Evolutionary conservation across 2,797 vertebrate genomes (phyloP).

Genomic region (Pantherophis alleghaniensis): DNA sequence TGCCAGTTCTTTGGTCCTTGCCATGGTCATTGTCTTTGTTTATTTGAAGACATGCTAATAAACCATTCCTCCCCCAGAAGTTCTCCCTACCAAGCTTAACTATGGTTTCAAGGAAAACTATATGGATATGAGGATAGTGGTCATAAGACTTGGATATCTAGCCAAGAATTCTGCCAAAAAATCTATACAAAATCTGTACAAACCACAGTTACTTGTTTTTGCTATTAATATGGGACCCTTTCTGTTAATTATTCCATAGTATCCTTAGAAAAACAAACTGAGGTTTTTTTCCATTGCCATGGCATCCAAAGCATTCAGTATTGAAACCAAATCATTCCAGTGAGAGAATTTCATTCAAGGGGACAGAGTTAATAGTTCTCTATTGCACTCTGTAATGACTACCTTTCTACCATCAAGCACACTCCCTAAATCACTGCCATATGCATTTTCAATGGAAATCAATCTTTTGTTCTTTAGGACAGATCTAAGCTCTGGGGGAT

Average conservation of each 20-base stretch:
- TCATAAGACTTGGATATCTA: neutral
- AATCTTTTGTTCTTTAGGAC: neutral
- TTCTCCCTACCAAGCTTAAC: no score
- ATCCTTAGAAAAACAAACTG: neutral
- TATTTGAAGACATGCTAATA: no score
- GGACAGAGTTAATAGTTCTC: neutral
- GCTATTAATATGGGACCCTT: neutral
- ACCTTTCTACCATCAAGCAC: neutral
- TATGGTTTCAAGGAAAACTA: neutral
- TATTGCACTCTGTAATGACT: neutral
- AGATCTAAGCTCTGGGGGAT: neutral
- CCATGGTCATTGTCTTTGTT: no score
- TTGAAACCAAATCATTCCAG: neutral
- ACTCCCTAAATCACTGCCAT: neutral
- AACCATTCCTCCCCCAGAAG: no score
- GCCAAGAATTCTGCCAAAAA: neutral
- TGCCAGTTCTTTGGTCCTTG: no score
- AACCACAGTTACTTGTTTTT: neutral
- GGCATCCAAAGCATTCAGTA: neutral
- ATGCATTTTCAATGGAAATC: constrained; percentile 1
- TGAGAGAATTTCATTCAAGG: neutral
- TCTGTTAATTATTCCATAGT: neutral
- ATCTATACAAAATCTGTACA: neutral
- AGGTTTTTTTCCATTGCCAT: neutral
- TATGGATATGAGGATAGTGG: neutral